A percentile compares a stretch with the other conserved stretches of the same genome.
Conservation (phyloP, 1,140 invertebrate genomes). For the Eriocheir sinensis region DNA sequence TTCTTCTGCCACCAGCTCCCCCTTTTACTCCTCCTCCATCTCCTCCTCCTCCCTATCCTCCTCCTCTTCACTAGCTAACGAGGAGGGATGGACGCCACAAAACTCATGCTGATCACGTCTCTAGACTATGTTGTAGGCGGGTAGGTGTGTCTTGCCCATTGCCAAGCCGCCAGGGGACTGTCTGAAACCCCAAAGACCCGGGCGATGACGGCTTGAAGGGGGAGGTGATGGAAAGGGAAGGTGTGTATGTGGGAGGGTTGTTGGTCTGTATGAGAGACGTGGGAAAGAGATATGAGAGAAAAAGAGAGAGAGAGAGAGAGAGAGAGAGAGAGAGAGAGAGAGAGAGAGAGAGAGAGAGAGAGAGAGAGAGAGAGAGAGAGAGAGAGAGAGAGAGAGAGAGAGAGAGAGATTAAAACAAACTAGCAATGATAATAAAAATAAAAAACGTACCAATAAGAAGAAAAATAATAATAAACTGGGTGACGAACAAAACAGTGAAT, state of each 20-base stretch:
- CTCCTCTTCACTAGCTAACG: neutral
- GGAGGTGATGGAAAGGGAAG: neutral
- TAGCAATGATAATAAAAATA: too few relatives aligned
- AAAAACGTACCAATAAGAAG: too few relatives aligned
- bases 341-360: neutral
- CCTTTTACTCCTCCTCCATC: neutral
- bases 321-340: neutral
- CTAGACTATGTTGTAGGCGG: neutral
- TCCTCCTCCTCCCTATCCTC: neutral
- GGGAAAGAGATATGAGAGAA: neutral
- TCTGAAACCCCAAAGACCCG: neutral
- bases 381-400: slow-evolving; percentile 13
- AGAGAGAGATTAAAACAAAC: neutral
- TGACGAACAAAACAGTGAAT: too few relatives aligned
- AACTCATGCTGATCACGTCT: neutral
- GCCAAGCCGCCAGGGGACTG: neutral
- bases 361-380: slow-evolving; percentile 22
- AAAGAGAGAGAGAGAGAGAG: too few relatives aligned
- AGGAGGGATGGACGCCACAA: neutral
- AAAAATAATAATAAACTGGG: too few relatives aligned
- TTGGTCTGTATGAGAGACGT: too few relatives aligned
- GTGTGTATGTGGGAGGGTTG: neutral
- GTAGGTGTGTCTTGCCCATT: too few relatives aligned
- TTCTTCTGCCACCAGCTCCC: neutral
- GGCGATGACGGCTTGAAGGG: neutral